Evolutionary conservation across 2,113 vertebrate genomes (phyloP).

Genomic region (Tonatia bakeri): DNA sequence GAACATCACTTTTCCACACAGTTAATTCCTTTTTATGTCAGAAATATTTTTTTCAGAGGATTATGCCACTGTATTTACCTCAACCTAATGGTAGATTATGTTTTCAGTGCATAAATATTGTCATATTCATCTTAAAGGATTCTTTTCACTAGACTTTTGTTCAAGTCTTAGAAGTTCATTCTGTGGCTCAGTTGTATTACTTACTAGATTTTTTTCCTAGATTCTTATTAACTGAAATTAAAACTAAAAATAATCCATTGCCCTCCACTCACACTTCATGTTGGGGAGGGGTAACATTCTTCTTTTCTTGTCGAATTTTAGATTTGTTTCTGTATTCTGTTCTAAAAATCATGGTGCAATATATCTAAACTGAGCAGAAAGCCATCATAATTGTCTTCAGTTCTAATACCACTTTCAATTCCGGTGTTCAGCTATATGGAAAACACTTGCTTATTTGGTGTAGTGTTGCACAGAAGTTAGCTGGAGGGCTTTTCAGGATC

Average conservation of each 20-base stretch:
- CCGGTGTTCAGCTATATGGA: background rate
- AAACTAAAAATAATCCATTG: background rate
- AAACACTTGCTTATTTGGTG: background rate
- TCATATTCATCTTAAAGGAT: background rate
- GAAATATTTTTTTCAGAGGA: background rate
- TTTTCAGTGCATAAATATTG: background rate
- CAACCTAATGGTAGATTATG: background rate
- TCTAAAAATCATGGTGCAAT: background rate
- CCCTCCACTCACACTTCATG: background rate
- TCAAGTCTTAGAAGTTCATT: background rate
- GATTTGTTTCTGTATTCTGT: background rate
- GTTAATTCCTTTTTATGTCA: background rate
- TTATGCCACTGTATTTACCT: background rate
- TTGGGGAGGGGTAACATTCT: background rate
- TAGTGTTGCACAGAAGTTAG: background rate
- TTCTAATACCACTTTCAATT: background rate
- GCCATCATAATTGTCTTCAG: background rate
- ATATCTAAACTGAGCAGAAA: background rate
- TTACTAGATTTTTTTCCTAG: background rate
- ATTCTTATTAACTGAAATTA: slow-evolving; percentile 22
- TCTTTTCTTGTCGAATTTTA: background rate
- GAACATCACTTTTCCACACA: background rate
- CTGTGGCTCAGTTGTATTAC: background rate
- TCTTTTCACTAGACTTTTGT: slow-evolving; percentile 1
- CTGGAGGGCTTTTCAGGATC: background rate